These are phyloP conservation scores for Euura lappo DNA, from an alignment of 1,140 invertebrate species.

Conservation along the genomic window DNA sequence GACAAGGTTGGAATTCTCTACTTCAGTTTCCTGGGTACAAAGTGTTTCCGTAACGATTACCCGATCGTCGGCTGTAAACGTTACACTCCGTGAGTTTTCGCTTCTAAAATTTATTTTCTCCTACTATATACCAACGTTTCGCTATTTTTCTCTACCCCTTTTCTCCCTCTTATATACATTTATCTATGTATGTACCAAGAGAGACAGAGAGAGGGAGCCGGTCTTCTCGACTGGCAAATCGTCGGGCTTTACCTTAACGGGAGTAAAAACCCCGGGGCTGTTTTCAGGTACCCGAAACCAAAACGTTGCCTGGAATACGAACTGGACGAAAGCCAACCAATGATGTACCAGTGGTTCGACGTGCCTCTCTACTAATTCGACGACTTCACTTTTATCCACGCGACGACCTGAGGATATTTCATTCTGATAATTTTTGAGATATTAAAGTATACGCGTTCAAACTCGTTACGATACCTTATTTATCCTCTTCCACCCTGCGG, in stretches of 20 bases:
- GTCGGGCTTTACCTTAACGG: neutral
- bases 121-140: neutral
- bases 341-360: slow-evolving; percentile 67
- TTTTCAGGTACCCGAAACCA: slow-evolving; percentile 40
- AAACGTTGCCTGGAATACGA: slow-evolving; percentile 62
- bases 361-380: slow-evolving; percentile 55
- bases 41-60: slow-evolving; percentile 73
- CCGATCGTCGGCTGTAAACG: slow-evolving; percentile 66
- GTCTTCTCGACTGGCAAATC: neutral
- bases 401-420: too few species aligned
- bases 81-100: slow-evolving; percentile 36
- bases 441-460: too few species aligned
- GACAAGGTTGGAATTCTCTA: slow-evolving; percentile 69
- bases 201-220: too few species aligned
- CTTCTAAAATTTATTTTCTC: too few species aligned
- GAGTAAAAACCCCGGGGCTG: neutral
- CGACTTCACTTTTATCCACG: too few species aligned
- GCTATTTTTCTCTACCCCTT: neutral
- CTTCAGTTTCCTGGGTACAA: slow-evolving; percentile 69
- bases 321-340: slow-evolving; percentile 56
- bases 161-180: neutral
- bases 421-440: too few species aligned
- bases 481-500: too few species aligned
- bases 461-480: too few species aligned
- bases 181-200: too few species aligned